Evolutionary conservation across 2,888 invertebrate species (phyloP).

Genomic region (Andrena bucephala): DNA sequence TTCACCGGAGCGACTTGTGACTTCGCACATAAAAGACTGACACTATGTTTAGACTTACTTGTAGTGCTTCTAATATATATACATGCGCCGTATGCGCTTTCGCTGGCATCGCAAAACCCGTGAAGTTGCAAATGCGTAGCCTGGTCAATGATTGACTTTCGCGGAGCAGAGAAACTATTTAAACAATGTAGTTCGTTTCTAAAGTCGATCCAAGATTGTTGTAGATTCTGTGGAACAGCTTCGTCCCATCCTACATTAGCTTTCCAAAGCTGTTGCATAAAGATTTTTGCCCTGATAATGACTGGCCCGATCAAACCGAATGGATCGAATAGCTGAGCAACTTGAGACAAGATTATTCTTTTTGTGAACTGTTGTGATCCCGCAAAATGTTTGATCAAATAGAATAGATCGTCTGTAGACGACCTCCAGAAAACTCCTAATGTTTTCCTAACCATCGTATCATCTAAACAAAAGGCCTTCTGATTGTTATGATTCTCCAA

Average conservation of each 20-base stretch:
- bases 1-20: not conserved
- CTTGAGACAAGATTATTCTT: not conserved
- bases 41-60: not conserved
- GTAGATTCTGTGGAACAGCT: not conserved
- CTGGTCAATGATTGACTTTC: not conserved
- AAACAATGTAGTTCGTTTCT: not conserved
- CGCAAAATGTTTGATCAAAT: not conserved
- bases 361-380: not conserved
- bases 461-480: not conserved
- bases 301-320: constrained; percentile 19
- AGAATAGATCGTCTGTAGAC: not conserved
- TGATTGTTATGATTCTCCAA: not conserved
- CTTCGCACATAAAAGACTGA: not conserved
- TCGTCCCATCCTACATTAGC: constrained; percentile 19
- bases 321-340: constrained; percentile 15
- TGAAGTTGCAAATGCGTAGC: not conserved
- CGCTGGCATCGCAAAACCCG: constrained; percentile 11
- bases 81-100: constrained; percentile 6
- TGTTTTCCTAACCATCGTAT: not conserved
- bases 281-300: constrained; percentile 2
- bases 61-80: not conserved
- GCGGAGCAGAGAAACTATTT: not conserved
- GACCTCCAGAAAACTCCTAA: constrained; percentile 12
- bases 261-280: constrained; percentile 31
- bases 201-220: not conserved